A percentile compares a stretch with the other conserved stretches of the same genome.
These are phyloP conservation scores for Illadopsis cleaveri DNA, from an alignment of 2,113 vertebrate genomes.

Conservation along the genomic window DNA sequence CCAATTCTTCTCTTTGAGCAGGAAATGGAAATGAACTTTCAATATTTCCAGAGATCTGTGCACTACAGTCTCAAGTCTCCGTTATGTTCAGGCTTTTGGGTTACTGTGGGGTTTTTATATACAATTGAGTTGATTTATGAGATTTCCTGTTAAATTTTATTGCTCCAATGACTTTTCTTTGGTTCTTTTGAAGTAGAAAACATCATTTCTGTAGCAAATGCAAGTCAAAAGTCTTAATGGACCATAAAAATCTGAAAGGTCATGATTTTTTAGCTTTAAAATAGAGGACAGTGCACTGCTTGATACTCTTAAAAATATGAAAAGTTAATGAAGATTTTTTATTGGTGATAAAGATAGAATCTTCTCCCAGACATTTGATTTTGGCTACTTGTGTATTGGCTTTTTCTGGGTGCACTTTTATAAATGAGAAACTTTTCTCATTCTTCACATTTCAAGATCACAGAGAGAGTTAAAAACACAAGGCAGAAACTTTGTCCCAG, in stretches of 20 bases:
- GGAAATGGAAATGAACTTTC: neutral
- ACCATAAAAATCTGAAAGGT: slow-evolving; percentile 30
- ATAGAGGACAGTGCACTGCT: neutral
- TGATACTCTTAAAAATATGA: slow-evolving; percentile 6
- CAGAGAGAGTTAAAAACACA: neutral
- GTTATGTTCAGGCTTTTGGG: neutral
- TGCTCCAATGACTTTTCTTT: neutral
- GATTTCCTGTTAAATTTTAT: slow-evolving; percentile 10
- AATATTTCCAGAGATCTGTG: neutral
- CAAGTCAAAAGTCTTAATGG: slow-evolving; percentile 4
- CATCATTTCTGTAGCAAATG: slow-evolving; percentile 12
- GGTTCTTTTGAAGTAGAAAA: slow-evolving; percentile 54
- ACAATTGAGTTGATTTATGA: slow-evolving; percentile 22
- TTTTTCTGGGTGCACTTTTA: neutral
- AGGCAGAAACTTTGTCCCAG: neutral
- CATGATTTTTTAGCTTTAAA: slow-evolving; percentile 1
- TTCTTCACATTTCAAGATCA: neutral
- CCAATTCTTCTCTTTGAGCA: neutral
- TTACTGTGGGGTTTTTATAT: neutral
- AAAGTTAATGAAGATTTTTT: slow-evolving; percentile 11
- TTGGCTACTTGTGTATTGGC: neutral
- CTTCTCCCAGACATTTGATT: neutral
- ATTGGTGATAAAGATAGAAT: neutral
- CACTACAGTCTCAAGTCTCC: neutral
- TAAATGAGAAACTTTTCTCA: neutral